These are phyloP conservation scores for Cetoscarus ocellatus DNA, from an alignment of 2,797 vertebrate species.

Conservation along the genomic window DNA sequence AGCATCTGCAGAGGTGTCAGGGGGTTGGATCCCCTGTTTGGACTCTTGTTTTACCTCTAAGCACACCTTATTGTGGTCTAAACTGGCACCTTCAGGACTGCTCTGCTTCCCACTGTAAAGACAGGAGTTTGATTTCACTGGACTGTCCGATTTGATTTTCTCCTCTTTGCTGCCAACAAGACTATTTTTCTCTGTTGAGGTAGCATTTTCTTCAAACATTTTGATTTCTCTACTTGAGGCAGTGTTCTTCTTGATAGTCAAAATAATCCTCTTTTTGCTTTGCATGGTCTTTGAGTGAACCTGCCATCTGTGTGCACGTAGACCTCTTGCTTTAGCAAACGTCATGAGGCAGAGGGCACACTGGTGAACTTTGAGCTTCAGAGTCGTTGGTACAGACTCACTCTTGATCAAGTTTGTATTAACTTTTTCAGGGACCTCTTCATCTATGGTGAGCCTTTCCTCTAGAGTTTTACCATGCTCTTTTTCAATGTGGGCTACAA, in stretches of 20 bases:
- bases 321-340: slow-evolving; percentile 79
- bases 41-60: slow-evolving; percentile 24
- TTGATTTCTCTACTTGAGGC: slow-evolving; percentile 3
- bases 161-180: slow-evolving; percentile 14
- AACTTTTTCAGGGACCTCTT: not conserved
- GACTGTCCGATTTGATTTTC: slow-evolving; percentile 4
- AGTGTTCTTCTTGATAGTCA: not conserved
- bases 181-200: slow-evolving; percentile 1
- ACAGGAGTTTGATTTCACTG: slow-evolving; percentile 40
- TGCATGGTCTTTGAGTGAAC: slow-evolving; percentile 68
- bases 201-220: not conserved
- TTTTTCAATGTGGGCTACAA: slow-evolving; percentile 60
- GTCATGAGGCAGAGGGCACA: slow-evolving; percentile 80
- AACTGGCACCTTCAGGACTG: slow-evolving; percentile 49
- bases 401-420: not conserved
- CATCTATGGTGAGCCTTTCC: slow-evolving; percentile 3
- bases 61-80: slow-evolving; percentile 63
- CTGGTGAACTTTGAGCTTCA: slow-evolving; percentile 60
- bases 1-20: slow-evolving; percentile 45
- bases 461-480: slow-evolving; percentile 44
- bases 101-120: slow-evolving; percentile 60
- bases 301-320: slow-evolving; percentile 85
- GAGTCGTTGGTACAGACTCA: slow-evolving; percentile 2
- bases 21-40: slow-evolving; percentile 33
- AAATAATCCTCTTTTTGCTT: slow-evolving; percentile 22